Percentiles rank a stretch among this genome's conserved stretches.
Conservation (phyloP, 1,140 invertebrate genomes). For the Xylocopa sonorina region DNA sequence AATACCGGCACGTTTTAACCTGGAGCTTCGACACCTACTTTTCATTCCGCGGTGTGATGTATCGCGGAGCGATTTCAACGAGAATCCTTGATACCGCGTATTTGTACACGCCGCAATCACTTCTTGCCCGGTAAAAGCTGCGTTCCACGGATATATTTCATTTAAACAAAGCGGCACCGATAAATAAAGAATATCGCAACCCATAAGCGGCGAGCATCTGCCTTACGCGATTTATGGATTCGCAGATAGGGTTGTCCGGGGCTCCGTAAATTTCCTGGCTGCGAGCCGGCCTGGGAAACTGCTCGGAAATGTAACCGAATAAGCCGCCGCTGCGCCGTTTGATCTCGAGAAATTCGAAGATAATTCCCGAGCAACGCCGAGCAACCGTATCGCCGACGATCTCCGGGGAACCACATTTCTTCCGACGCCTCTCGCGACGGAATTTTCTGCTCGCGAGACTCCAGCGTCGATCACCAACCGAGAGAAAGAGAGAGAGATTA, state of each 20-base stretch:
- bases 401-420: background rate
- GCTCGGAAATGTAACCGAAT: background rate
- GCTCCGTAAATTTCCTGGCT: conserved; percentile 14
- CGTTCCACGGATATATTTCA: background rate
- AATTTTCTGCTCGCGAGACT: background rate
- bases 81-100: background rate
- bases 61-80: background rate
- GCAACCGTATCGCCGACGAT: background rate
- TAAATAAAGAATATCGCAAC: conserved; percentile 2
- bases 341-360: conserved; percentile 33
- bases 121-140: too few relatives aligned
- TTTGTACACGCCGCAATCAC: background rate
- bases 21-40: background rate
- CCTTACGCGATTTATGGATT: conserved; percentile 19
- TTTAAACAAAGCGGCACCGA: conserved; percentile 10
- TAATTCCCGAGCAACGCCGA: background rate
- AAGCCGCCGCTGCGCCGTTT: conserved; percentile 19
- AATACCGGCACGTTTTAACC: background rate
- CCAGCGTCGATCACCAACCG: background rate
- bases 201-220: conserved; percentile 6
- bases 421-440: background rate
- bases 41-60: background rate
- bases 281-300: background rate
- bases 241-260: conserved; percentile 24
- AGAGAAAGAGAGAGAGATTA: too few relatives aligned